Conservation (phyloP, 2,113 vertebrate genomes). For the Otocyon megalotis region DNA sequence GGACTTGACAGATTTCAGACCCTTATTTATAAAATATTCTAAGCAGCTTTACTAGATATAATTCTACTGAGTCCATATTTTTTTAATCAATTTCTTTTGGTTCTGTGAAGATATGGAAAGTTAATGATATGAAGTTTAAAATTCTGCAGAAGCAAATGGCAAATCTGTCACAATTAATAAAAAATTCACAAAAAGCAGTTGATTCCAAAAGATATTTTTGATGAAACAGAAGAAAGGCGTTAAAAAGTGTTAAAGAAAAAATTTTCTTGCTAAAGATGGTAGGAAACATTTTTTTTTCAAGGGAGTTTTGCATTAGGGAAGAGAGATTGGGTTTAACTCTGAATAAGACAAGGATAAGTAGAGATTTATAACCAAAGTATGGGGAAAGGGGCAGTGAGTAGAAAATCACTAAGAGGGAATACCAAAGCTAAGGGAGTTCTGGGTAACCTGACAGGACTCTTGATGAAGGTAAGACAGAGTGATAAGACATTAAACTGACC, state of each 20-base stretch:
- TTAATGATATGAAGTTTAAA: neutral
- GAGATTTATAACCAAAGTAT: neutral
- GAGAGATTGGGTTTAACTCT: neutral
- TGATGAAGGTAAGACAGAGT: neutral
- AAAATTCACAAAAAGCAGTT: neutral
- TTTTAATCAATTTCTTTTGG: neutral
- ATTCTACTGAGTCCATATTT: neutral
- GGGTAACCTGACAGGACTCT: neutral
- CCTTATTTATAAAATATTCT: neutral
- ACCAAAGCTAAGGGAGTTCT: neutral
- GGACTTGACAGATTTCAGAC: neutral
- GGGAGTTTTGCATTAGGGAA: neutral
- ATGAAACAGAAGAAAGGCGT: neutral
- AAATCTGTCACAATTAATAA: neutral
- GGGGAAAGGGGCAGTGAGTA: accelerated
- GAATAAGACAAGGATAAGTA: neutral
- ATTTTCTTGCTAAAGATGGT: neutral
- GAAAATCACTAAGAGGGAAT: neutral
- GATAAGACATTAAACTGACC: neutral
- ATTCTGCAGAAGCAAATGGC: neutral
- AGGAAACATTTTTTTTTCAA: neutral
- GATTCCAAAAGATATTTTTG: neutral
- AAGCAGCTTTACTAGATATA: neutral
- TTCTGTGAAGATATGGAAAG: neutral
- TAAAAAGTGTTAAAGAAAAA: neutral